Base-by-base conservation (phyloP, 2,888 invertebrate species). In the Altica lythri region DNA sequence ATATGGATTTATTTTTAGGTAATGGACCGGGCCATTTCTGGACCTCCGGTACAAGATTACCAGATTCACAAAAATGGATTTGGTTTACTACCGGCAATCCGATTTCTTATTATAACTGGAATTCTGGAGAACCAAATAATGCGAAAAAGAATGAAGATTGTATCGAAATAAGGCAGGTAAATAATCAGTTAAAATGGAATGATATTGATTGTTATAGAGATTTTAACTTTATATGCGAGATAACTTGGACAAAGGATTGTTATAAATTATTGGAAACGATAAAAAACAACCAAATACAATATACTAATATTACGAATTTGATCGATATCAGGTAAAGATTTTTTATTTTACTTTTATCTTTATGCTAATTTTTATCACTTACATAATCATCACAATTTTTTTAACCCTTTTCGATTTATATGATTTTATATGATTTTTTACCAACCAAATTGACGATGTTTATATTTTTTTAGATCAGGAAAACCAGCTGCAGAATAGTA, bases 81-180 rank as follows among this genome's bases (percentile, higher is more conserved):
- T 44, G 44, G 44, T 44, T 44, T 44, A 44, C 44, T 3, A 30
- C 12, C 2, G 44, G 44, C 8, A 44, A 17, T 18, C 9, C 44
- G 5, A n/a, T 44, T 10, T n/a, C 10, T 6, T 44, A 30, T 29
- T 10, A 12, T 2, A 30, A 18, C 8, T 44, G 44, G 44, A 12
- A 16, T 8, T 2, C 29, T 2, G 17, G 16, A 2, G 17, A 44
- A 22, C 44, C 44, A 1, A 16, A 30, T 17, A 17, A 14, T 4
- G 1, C 2, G 1, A 12, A 9, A 2, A 19, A 44, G 9, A 30
- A 44, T 17, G 29, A 44, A 3, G 17, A 14, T 8, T 44, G 44
- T 6, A 12, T 44, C 12, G 8, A 8, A 10, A 10, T 18, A n/a
- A n/a, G n/a, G 14, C 3, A 16, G 6, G 18, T 44, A n/a, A 44